Conservation (phyloP, 2,888 invertebrate genomes). For the Drosophila leonis region DNA sequence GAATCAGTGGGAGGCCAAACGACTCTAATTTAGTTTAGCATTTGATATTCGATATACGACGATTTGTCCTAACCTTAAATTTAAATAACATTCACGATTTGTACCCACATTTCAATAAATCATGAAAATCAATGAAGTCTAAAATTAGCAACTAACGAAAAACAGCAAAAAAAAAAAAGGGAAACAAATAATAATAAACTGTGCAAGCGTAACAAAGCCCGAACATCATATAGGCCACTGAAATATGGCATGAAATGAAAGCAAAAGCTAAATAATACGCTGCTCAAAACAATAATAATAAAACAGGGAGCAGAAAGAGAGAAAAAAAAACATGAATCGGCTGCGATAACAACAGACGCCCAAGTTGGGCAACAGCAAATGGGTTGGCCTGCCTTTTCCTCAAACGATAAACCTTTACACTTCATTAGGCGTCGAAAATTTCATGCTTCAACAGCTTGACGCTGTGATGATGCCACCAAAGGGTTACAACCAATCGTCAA, state of each 20-base stretch:
- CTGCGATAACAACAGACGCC: slow-evolving; percentile 17
- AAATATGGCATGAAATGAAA: slow-evolving; percentile 64
- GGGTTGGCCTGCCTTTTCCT: slow-evolving; percentile 56
- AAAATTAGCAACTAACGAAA: slow-evolving; percentile 66
- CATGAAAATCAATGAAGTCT: slow-evolving; percentile 73
- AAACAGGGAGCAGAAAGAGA: slow-evolving; percentile 40
- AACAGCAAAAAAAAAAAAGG: slow-evolving; percentile 12
- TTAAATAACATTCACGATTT: slow-evolving; percentile 27
- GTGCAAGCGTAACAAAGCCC: slow-evolving; percentile 63
- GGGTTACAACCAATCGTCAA: slow-evolving; percentile 60
- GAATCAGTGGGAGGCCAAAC: neutral
- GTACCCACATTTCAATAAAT: slow-evolving; percentile 62
- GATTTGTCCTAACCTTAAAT: slow-evolving; percentile 3
- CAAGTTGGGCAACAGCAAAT: slow-evolving; percentile 24
- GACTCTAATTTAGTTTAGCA: neutral
- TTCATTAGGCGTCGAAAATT: slow-evolving; percentile 77
- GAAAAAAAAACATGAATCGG: slow-evolving; percentile 10
- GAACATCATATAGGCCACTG: slow-evolving; percentile 59
- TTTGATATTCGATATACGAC: neutral
- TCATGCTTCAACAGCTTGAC: slow-evolving; percentile 76
- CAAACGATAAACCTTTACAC: slow-evolving; percentile 79
- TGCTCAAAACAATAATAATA: slow-evolving; percentile 73
- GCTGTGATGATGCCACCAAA: slow-evolving; percentile 64
- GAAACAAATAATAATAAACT: slow-evolving; percentile 76
- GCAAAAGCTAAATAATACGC: slow-evolving; percentile 68